Evolutionary conservation across 2,888 invertebrate genomes (phyloP).

Genomic region (Drosophila merina): DNA sequence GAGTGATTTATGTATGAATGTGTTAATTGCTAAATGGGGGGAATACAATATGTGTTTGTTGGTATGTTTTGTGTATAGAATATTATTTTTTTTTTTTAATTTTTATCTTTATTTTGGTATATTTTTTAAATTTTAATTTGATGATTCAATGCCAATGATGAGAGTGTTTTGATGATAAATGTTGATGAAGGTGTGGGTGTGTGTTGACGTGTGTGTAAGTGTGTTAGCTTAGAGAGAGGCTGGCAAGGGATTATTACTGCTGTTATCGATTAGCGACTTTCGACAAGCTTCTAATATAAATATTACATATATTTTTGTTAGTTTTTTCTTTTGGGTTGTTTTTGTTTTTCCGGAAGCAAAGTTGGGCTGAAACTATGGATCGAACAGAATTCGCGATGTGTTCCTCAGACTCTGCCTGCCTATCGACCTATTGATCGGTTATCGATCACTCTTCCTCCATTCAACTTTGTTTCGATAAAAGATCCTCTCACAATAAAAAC

Average conservation of each 20-base stretch:
- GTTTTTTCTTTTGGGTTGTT: constrained; percentile 14
- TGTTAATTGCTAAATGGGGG: constrained; percentile 68
- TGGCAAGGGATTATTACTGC: constrained; percentile 68
- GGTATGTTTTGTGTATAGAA: constrained; percentile 40
- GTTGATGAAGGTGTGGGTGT: constrained; percentile 62
- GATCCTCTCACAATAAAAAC: constrained; percentile 82
- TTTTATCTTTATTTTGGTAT: constrained; percentile 46
- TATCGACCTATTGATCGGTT: constrained; percentile 23
- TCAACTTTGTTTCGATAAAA: constrained; percentile 63
- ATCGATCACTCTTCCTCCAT: constrained; percentile 24
- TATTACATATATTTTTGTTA: constrained; percentile 31
- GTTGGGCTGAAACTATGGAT: constrained; percentile 44
- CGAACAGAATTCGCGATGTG: constrained; percentile 38
- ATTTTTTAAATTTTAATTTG: constrained; percentile 27
- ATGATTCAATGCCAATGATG: constrained; percentile 70
- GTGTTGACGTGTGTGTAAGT: constrained; percentile 49
- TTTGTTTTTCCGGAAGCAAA: constrained; percentile 31
- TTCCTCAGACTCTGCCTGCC: constrained; percentile 37
- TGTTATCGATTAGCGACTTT: constrained; percentile 29
- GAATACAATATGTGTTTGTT: constrained; percentile 57
- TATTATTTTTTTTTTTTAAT: constrained; percentile 43
- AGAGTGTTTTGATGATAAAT: constrained; percentile 38
- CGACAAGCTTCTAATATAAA: constrained; percentile 25
- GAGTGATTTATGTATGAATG: constrained; percentile 46
- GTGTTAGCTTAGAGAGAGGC: constrained; percentile 67